Evolutionary conservation across 2,113 vertebrate species (phyloP), one percentile per base, ranked within the genome.

Genomic region (Scortum barcoo): DNA sequence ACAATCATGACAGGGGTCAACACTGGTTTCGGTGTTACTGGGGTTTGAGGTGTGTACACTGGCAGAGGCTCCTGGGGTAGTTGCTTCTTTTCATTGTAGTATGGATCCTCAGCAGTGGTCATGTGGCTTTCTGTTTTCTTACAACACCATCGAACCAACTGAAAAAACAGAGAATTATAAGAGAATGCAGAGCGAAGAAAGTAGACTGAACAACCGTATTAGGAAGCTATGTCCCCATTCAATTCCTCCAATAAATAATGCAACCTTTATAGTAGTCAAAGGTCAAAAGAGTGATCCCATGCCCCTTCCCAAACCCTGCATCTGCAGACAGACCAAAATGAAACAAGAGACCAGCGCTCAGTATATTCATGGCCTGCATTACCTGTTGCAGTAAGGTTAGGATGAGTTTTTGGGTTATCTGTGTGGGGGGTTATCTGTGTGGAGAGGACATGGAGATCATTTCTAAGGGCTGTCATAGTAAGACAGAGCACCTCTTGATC

Each of bases 61-160:
- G 81, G 71, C 60, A 84, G 36, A 40, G 30, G 24, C 22, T 24
- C 50, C 17, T 53, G 57, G 14, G 71, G 50, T 5, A 2, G 36
- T 16, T 69, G 61, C 40, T 68, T 51, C 20, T 54, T 51, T 26
- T 65, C 24, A 58, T 20, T 11, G 56, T 61, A 56, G 54, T 83
- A 86, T 24, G 72, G 60, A 67, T 81, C 72, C 1, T 48, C 28
- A 30, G 51, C 2, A 7, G 33, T 22, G 12, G 72, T 60, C 54
- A 69, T 69, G 16, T 44, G 20, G 36, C 51, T 85, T 57, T 85
- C 66, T 16, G 82, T 67, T 28, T 65, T 69, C 16, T 5, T 33
- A 60, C 88, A 85, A 83, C 85, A 93, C 88, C 86, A 89, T 22
- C 38, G 81, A n/a, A 91, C 60, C 16, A 91, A 19, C 92, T 94